phyloP scores from a whole-genome alignment of 2,797 vertebrate species.

The Sebastes iracundus region DNA sequence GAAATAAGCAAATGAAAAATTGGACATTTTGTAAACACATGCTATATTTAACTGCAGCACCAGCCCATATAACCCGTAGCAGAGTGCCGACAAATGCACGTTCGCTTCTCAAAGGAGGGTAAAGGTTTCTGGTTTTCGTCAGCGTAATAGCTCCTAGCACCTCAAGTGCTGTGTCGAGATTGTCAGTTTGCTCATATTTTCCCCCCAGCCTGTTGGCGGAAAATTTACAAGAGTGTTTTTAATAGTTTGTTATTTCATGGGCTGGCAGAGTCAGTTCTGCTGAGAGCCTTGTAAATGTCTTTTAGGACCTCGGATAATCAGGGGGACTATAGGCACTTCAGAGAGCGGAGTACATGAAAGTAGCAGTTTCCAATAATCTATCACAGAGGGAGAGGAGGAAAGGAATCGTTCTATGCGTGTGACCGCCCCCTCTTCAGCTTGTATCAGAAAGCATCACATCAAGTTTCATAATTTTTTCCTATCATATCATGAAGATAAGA shows the following conservation, averaged over 20 bases:
- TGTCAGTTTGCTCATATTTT: constrained; percentile 68
- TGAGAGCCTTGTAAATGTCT: constrained; percentile 69
- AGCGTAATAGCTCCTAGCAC: constrained; percentile 47
- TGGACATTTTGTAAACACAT: constrained; percentile 58
- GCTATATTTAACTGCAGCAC: constrained; percentile 57
- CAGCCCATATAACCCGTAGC: constrained; percentile 15
- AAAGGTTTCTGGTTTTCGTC: constrained; percentile 67
- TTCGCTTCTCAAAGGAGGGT: constrained; percentile 21
- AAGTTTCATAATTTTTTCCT: constrained; percentile 1
- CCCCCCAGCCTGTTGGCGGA: constrained; percentile 37
- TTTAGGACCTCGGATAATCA: constrained; percentile 54
- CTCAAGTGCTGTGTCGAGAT: constrained; percentile 52
- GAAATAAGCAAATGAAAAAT: constrained; percentile 39
- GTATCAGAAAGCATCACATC: not conserved
- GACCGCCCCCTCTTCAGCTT: not conserved
- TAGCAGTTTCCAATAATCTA: constrained; percentile 40
- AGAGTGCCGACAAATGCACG: constrained; percentile 37
- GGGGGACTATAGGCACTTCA: constrained; percentile 21
- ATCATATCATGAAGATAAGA: not conserved
- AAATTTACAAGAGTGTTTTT: constrained; percentile 70
- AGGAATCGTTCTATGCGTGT: not conserved
- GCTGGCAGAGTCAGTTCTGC: constrained; percentile 58
- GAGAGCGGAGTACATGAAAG: constrained; percentile 30
- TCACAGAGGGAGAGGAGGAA: not conserved
- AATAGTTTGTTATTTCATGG: constrained; percentile 73